Evolutionary conservation across 2,888 invertebrate genomes (phyloP).

Genomic region (Eupithecia centaureata): DNA sequence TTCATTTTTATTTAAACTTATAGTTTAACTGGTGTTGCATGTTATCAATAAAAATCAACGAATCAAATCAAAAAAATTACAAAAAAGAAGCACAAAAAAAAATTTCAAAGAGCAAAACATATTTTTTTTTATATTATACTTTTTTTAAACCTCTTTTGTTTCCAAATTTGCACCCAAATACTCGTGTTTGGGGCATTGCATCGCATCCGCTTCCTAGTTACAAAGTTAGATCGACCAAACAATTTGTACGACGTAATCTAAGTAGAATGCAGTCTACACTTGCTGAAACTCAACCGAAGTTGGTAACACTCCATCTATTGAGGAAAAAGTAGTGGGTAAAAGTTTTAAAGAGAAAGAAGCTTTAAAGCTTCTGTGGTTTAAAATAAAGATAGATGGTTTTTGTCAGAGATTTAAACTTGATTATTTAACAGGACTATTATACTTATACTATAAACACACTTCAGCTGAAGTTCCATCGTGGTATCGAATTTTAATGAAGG

Average conservation of each 20-base stretch:
- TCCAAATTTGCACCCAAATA: neutral
- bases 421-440: no score
- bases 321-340: neutral
- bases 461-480: no score
- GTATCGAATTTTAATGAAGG: no score
- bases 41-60: no score
- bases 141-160: neutral
- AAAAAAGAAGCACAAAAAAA: no score
- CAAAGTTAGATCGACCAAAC: conserved; percentile 26
- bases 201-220: conserved; percentile 3
- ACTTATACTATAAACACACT: no score
- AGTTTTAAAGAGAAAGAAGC: neutral
- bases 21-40: no score
- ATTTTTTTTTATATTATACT: neutral
- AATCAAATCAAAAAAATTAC: no score
- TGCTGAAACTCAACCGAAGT: conserved; percentile 25
- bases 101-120: neutral
- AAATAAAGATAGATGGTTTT: neutral
- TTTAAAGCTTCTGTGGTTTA: neutral
- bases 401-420: neutral
- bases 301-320: conserved; percentile 10
- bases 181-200: neutral
- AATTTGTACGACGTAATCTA: conserved; percentile 25
- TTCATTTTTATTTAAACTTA: no score
- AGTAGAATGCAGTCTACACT: conserved; percentile 24